These are phyloP conservation scores for Neoarius graeffei DNA, from an alignment of 2,113 vertebrate genomes.

Conservation along the genomic window DNA sequence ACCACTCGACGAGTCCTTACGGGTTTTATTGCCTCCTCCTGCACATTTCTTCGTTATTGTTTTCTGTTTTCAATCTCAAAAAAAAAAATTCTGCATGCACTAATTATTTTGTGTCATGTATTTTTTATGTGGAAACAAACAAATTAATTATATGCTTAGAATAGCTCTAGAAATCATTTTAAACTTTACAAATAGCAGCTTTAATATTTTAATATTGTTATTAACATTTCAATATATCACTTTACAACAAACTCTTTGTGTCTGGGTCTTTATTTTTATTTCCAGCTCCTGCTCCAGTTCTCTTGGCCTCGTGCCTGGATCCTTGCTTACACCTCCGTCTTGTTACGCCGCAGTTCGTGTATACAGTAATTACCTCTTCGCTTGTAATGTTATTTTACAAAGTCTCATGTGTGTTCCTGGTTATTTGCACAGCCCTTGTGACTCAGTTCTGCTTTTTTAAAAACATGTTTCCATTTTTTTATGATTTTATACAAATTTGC, in stretches of 20 bases:
- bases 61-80: no score
- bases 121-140: no score
- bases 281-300: not conserved
- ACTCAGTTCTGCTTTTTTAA: no score
- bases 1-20: no score
- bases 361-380: not conserved
- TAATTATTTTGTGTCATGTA: no score
- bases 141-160: not conserved
- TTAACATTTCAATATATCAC: not conserved
- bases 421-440: not conserved
- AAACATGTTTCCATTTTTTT: not conserved
- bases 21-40: no score
- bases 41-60: no score
- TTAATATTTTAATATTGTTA: not conserved
- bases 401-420: not conserved
- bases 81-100: no score
- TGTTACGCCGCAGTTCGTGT: not conserved
- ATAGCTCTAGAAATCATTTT: not conserved
- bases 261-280: not conserved
- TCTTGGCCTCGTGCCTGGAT: not conserved
- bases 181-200: not conserved
- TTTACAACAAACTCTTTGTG: not conserved
- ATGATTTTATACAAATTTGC: not conserved
- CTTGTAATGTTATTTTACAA: not conserved
- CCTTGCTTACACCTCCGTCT: not conserved